Evolutionary conservation across 2,888 invertebrate genomes (phyloP).

Genomic region (Amphimallon solstitiale): DNA sequence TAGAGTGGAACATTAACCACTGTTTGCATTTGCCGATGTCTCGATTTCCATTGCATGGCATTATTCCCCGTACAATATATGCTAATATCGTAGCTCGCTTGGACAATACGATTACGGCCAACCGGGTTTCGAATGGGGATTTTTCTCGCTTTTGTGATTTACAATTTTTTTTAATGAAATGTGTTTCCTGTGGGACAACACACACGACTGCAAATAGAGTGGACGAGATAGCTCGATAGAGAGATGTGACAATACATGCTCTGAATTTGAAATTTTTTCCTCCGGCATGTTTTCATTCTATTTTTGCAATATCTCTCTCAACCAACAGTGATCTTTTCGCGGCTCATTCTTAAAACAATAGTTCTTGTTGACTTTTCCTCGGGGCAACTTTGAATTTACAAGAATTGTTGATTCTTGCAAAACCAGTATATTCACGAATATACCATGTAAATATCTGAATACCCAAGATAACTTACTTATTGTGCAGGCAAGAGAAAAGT

Average conservation of each 20-base stretch:
- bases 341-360: conserved; percentile 40
- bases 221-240: conserved; percentile 21
- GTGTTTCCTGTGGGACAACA: conserved; percentile 37
- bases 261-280: conserved; percentile 40
- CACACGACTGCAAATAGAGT: conserved; percentile 26
- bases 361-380: conserved; percentile 9
- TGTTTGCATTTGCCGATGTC: conserved; percentile 13
- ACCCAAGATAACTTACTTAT: no score
- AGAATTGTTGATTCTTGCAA: background rate
- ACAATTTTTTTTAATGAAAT: conserved; percentile 37
- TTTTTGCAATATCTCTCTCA: conserved; percentile 22
- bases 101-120: conserved; percentile 25
- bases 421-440: background rate
- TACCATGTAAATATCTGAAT: background rate
- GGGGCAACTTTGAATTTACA: background rate
- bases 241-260: conserved; percentile 37
- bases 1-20: conserved; percentile 12
- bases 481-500: no score
- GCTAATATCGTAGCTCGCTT: conserved; percentile 9
- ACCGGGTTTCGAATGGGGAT: conserved; percentile 23
- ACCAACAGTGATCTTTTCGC: conserved; percentile 26
- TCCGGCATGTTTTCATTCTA: conserved; percentile 41
- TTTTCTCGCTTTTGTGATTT: conserved; percentile 29
- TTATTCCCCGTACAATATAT: conserved; percentile 13
- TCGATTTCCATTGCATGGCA: background rate